These are phyloP conservation scores for Azemiops feae DNA, from an alignment of 2,113 vertebrate species.

Conservation along the genomic window DNA sequence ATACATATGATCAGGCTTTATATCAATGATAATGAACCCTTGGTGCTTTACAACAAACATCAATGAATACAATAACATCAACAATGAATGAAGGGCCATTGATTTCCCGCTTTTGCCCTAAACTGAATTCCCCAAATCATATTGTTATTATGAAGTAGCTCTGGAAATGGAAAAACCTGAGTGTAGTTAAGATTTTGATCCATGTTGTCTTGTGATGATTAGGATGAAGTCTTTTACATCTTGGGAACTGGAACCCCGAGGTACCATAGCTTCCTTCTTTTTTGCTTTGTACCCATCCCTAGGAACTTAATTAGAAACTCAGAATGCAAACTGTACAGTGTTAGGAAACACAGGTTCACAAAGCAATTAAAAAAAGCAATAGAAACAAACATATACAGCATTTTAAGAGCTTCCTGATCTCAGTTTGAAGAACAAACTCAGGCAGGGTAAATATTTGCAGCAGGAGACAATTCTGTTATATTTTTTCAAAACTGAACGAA, in stretches of 20 bases:
- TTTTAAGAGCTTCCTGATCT: background rate
- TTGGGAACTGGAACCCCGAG: background rate
- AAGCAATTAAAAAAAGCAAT: background rate
- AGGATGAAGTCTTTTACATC: background rate
- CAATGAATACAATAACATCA: background rate
- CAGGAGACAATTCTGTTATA: background rate
- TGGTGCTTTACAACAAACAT: background rate
- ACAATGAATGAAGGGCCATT: background rate
- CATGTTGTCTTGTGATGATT: background rate
- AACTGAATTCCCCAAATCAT: background rate
- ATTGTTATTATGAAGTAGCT: background rate
- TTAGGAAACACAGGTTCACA: background rate
- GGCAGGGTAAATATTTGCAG: background rate
- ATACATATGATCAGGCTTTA: background rate
- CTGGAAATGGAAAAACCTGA: background rate
- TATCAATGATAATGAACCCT: background rate
- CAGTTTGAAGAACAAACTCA: background rate
- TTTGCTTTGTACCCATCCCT: background rate
- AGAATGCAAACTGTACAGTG: background rate
- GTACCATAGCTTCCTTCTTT: background rate
- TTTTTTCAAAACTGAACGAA: background rate
- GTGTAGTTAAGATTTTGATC: background rate
- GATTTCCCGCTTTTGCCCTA: background rate
- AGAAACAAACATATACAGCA: background rate
- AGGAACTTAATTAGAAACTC: background rate